Percentiles rank a stretch among this genome's conserved stretches.
These are phyloP conservation scores for Drosophila conformis DNA, from an alignment of 2,888 invertebrate genomes.

Conservation along the genomic window DNA sequence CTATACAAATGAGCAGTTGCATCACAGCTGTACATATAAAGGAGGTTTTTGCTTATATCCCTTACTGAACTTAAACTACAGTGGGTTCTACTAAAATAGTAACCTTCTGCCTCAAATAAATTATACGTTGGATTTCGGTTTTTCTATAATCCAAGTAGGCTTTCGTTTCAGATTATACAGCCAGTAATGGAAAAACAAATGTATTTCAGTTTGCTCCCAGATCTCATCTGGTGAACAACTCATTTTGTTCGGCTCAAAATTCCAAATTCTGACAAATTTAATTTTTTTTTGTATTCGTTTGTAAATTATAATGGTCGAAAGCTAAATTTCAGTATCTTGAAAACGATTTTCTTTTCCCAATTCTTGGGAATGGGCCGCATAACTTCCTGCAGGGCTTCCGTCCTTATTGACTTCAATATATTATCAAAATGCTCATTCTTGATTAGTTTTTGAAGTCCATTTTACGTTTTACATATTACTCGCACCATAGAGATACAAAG, in stretches of 20 bases:
- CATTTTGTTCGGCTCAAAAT: not conserved
- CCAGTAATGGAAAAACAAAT: not conserved
- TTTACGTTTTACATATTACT: too few species aligned
- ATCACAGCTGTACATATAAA: not conserved
- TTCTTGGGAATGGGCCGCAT: too few species aligned
- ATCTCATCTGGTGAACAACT: not conserved
- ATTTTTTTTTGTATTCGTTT: too few species aligned
- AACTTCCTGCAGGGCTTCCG: too few species aligned
- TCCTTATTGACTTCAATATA: too few species aligned
- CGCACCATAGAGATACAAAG: too few species aligned
- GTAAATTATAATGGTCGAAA: too few species aligned
- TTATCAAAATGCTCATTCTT: not conserved
- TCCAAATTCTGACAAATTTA: not conserved
- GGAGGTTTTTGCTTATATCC: not conserved
- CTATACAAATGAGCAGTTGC: conserved; percentile 2
- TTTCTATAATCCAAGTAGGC: not conserved
- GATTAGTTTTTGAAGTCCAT: too few species aligned
- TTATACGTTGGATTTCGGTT: not conserved
- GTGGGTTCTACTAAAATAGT: not conserved
- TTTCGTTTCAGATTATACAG: not conserved
- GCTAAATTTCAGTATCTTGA: too few species aligned
- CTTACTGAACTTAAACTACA: not conserved
- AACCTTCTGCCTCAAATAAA: not conserved
- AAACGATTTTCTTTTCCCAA: too few species aligned
- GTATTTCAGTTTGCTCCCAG: conserved; percentile 1